Conservation (phyloP, 2,888 invertebrate genomes). For the Girardia tigrina region DNA sequence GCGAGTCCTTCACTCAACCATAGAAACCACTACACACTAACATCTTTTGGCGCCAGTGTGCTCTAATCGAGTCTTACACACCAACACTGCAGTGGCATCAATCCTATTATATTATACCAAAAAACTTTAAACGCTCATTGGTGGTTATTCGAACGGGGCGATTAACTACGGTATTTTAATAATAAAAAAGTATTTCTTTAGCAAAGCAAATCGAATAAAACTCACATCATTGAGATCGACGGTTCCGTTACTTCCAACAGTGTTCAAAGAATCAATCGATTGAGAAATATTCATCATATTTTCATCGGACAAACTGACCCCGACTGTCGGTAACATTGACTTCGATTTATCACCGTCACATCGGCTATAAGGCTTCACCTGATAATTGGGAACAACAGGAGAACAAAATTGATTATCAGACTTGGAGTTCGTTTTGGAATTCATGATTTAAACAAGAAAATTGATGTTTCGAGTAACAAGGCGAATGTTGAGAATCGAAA, state of each 20-base stretch:
- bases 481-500: background rate
- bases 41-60: too few relatives aligned
- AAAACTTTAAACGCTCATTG: too few relatives aligned
- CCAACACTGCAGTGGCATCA: too few relatives aligned
- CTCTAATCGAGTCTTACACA: too few relatives aligned
- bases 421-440: conserved; percentile 4
- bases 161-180: background rate
- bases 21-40: too few relatives aligned
- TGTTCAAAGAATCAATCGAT: conserved; percentile 35
- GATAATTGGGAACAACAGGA: conserved; percentile 8
- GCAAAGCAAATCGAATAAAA: background rate
- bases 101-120: too few relatives aligned
- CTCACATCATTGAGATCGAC: conserved; percentile 27
- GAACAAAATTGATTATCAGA: conserved; percentile 13
- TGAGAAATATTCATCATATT: conserved; percentile 32
- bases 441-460: background rate
- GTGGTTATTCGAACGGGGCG: too few relatives aligned
- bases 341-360: background rate
- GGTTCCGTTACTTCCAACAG: conserved; percentile 31
- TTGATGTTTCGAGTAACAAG: background rate
- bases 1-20: too few relatives aligned
- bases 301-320: conserved; percentile 27
- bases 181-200: background rate
- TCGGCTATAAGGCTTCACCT: conserved; percentile 16
- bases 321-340: background rate